These are phyloP conservation scores for Pao palembangensis DNA, from an alignment of 2,113 vertebrate species.

Conservation along the genomic window DNA sequence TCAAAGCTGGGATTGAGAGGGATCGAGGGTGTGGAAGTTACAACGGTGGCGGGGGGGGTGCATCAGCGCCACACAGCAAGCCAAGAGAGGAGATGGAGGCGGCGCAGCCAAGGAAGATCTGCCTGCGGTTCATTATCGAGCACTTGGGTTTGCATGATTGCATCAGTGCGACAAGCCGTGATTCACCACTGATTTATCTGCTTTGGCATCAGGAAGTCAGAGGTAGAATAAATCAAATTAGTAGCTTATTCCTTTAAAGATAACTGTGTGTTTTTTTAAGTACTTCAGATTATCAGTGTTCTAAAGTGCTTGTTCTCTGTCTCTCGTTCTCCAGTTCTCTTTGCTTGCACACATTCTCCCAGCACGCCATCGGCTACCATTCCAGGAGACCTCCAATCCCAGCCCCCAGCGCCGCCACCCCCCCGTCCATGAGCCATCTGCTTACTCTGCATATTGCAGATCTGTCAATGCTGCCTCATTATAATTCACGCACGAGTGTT, in stretches of 20 bases:
- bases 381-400: conserved; percentile 34
- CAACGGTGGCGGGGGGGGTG: conserved; percentile 41
- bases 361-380: conserved; percentile 44
- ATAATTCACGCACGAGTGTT: conserved; percentile 50
- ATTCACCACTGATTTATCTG: too few species aligned
- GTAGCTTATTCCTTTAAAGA: neutral
- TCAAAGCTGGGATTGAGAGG: conserved; percentile 69
- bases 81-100: conserved; percentile 15
- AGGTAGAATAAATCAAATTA: too few species aligned
- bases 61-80: conserved; percentile 57
- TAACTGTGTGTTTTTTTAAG: neutral
- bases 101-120: conserved; percentile 11
- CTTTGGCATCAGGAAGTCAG: too few species aligned
- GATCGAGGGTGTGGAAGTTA: conserved; percentile 47
- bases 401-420: neutral
- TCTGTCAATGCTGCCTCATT: conserved; percentile 61
- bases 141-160: conserved; percentile 4
- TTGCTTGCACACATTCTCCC: conserved; percentile 30
- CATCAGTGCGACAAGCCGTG: conserved; percentile 5
- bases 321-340: neutral
- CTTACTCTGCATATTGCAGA: conserved; percentile 55
- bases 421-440: conserved; percentile 58
- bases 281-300: neutral
- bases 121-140: conserved; percentile 7
- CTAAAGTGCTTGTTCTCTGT: neutral